A percentile compares a stretch with the other conserved stretches of the same genome.
Conservation (phyloP, 2,888 invertebrate genomes). For the Pasiphila rectangulata region DNA sequence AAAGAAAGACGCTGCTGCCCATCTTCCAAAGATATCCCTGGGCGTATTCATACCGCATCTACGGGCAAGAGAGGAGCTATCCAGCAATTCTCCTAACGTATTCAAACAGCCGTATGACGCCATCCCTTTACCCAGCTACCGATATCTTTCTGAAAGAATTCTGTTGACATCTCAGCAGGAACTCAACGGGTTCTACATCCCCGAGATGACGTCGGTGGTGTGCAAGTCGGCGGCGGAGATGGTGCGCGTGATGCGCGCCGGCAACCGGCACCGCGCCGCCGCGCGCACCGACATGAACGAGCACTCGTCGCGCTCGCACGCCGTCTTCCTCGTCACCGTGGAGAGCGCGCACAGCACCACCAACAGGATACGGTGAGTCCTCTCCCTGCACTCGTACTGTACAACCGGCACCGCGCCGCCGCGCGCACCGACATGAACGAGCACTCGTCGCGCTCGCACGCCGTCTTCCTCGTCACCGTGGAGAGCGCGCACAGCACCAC, state of each 20-base stretch:
- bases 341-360: slow-evolving; percentile 85
- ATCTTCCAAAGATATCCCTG: no score
- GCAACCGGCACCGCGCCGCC: slow-evolving; percentile 96
- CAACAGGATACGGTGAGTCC: slow-evolving; percentile 50
- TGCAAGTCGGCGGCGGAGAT: slow-evolving; percentile 97
- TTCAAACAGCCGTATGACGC: no score
- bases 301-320: slow-evolving; percentile 98
- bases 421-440: slow-evolving; percentile 99
- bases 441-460: slow-evolving; percentile 98
- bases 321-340: slow-evolving; percentile 98
- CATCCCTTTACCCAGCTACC: no score
- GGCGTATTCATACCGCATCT: no score
- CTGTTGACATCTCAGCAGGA: slow-evolving; percentile 53
- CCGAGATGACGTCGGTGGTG: slow-evolving; percentile 95
- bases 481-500: slow-evolving; percentile 85
- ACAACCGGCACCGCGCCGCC: slow-evolving; percentile 95
- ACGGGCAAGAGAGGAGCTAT: no score
- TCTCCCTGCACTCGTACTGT: no score
- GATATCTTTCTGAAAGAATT: no score
- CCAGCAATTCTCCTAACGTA: no score
- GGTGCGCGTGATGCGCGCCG: slow-evolving; percentile 94
- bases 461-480: slow-evolving; percentile 98
- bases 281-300: slow-evolving; percentile 99
- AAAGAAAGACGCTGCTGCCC: no score
- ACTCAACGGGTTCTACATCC: slow-evolving; percentile 94